A percentile compares a stretch with the other conserved stretches of the same genome.
These are phyloP conservation scores for Oscheius sp. DNA, from an alignment of 1,140 invertebrate genomes.

Conservation along the genomic window DNA sequence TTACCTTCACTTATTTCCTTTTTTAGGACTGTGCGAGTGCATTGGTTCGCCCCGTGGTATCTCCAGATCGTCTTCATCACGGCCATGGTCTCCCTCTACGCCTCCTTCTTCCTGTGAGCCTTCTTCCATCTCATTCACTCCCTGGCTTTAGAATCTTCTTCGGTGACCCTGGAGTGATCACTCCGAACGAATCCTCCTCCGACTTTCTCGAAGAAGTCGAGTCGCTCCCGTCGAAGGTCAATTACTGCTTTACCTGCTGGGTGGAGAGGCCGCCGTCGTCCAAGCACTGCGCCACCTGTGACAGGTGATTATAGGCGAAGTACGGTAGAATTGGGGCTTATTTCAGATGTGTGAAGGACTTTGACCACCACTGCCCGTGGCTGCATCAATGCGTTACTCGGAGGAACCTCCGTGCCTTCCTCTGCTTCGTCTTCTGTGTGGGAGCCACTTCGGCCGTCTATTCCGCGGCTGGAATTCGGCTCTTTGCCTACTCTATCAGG, in stretches of 20 bases:
- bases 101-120: slow-evolving; percentile 10
- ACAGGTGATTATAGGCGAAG: slow-evolving; percentile 6
- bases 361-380: slow-evolving; percentile 91
- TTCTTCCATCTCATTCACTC: background rate
- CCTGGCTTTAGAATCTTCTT: background rate
- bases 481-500: background rate
- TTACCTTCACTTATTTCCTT: background rate
- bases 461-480: background rate
- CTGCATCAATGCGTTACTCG: slow-evolving; percentile 86
- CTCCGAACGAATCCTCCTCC: background rate
- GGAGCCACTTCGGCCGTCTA: slow-evolving; percentile 4
- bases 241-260: slow-evolving; percentile 30
- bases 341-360: slow-evolving; percentile 77
- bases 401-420: slow-evolving; percentile 47
- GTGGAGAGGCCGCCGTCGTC: background rate
- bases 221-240: background rate
- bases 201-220: slow-evolving; percentile 18
- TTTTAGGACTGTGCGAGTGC: slow-evolving; percentile 24
- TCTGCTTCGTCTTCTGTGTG: slow-evolving; percentile 38
- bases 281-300: slow-evolving; percentile 29
- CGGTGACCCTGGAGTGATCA: slow-evolving; percentile 9
- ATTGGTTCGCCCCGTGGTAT: slow-evolving; percentile 36
- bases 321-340: background rate
- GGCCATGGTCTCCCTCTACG: background rate
- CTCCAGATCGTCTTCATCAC: slow-evolving; percentile 24